Evolutionary conservation across 1,140 invertebrate genomes (phyloP).

Genomic region (Nylanderia fulva): DNA sequence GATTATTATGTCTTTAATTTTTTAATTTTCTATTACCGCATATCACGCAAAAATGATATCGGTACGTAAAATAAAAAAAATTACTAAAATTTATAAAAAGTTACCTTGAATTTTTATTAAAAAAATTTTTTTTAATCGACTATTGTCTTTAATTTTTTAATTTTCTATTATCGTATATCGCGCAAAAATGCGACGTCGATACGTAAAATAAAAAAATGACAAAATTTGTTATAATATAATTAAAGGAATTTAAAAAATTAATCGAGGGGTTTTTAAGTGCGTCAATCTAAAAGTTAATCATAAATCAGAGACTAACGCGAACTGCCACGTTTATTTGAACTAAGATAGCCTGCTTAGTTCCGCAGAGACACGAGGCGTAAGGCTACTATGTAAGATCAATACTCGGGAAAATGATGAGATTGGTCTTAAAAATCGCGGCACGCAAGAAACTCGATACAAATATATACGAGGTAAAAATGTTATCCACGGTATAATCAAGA

Average conservation of each 20-base stretch:
- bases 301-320: slow-evolving; percentile 19
- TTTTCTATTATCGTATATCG: background rate
- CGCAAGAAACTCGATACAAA: background rate
- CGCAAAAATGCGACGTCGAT: background rate
- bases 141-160: background rate
- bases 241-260: background rate
- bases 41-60: no score
- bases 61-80: no score
- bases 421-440: slow-evolving; percentile 27
- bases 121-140: no score
- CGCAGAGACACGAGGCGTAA: slow-evolving; percentile 10
- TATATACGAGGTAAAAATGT: background rate
- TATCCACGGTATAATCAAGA: background rate
- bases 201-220: background rate
- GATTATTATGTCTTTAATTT: no score
- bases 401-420: slow-evolving; percentile 19
- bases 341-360: background rate
- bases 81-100: no score
- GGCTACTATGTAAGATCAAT: slow-evolving; percentile 32
- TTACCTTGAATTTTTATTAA: no score
- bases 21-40: no score
- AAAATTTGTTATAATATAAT: background rate
- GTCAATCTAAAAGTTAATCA: background rate
- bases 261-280: background rate
- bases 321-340: slow-evolving; percentile 14